phyloP scores from a whole-genome alignment of 2,113 vertebrate species.

The Clarias batrachus region DNA sequence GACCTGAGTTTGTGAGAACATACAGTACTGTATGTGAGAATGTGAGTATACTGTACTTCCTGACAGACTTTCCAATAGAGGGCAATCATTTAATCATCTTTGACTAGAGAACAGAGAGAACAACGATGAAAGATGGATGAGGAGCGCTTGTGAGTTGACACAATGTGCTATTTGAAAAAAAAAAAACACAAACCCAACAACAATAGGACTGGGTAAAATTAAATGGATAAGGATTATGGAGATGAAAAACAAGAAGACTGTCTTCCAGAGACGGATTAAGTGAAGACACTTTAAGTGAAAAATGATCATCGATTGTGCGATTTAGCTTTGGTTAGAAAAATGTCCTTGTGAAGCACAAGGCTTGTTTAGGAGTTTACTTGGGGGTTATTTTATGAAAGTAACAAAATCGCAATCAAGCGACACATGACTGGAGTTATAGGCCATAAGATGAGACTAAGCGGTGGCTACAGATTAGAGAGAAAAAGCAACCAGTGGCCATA shows the following conservation, averaged over 20 bases:
- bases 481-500: background rate
- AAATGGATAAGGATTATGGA: background rate
- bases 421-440: background rate
- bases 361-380: background rate
- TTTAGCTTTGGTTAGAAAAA: slow-evolving; percentile 13
- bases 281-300: background rate
- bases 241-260: background rate
- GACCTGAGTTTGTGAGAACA: slow-evolving; percentile 72
- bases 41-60: background rate
- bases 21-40: background rate
- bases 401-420: background rate
- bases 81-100: background rate
- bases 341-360: background rate
- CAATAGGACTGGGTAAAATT: background rate
- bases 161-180: slow-evolving; percentile 4
- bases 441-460: background rate
- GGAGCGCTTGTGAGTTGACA: background rate
- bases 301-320: background rate
- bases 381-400: background rate
- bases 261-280: background rate
- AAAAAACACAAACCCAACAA: background rate
- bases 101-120: background rate
- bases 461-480: background rate
- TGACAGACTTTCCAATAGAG: background rate
- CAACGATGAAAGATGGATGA: slow-evolving; percentile 1